Conservation (phyloP, 2,888 invertebrate genomes). For the Heliconius ismenius region DNA sequence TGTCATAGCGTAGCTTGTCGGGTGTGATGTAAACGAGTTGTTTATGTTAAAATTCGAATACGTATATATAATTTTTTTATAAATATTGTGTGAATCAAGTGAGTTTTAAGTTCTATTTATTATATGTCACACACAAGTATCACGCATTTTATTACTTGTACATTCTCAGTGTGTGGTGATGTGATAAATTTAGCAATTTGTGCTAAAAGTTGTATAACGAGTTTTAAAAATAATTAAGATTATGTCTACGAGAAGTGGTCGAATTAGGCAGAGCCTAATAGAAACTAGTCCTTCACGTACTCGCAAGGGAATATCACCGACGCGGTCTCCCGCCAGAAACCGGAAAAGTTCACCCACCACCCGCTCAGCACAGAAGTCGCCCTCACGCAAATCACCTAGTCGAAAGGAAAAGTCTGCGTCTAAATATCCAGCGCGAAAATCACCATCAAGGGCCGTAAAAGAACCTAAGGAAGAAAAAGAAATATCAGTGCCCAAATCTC, state of each 20-base stretch:
- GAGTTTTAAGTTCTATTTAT: slow-evolving; percentile 29
- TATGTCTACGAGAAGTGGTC: slow-evolving; percentile 75
- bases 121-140: slow-evolving; percentile 38
- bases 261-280: slow-evolving; percentile 59
- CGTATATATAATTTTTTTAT: slow-evolving; percentile 48
- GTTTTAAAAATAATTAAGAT: slow-evolving; percentile 41
- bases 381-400: slow-evolving; percentile 76
- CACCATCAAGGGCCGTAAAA: slow-evolving; percentile 63
- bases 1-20: slow-evolving; percentile 56
- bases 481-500: slow-evolving; percentile 57
- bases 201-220: slow-evolving; percentile 40
- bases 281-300: slow-evolving; percentile 68
- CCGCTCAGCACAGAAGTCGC: slow-evolving; percentile 52
- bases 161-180: slow-evolving; percentile 62
- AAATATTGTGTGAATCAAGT: slow-evolving; percentile 34
- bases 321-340: slow-evolving; percentile 73
- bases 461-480: slow-evolving; percentile 57
- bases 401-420: slow-evolving; percentile 63
- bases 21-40: slow-evolving; percentile 29
- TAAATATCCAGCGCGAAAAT: slow-evolving; percentile 74
- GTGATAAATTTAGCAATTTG: slow-evolving; percentile 65
- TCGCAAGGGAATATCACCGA: slow-evolving; percentile 68
- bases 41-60: slow-evolving; percentile 29
- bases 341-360: slow-evolving; percentile 68
- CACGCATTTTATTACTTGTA: background rate